Evolutionary conservation across 2,797 vertebrate genomes (phyloP).

Genomic region (Pipistrellus kuhlii): DNA sequence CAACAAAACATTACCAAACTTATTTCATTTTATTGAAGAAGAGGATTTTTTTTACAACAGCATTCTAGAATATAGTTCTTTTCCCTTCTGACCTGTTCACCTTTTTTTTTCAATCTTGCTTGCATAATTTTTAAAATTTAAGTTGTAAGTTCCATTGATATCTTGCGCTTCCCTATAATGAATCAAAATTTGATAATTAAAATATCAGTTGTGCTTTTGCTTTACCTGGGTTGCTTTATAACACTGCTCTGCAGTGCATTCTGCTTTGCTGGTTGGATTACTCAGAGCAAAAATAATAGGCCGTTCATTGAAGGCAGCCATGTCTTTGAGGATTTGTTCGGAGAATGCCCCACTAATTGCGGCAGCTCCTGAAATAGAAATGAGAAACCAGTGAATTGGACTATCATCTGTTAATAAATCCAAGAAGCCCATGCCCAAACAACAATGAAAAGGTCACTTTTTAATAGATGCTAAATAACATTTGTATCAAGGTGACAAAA

Average conservation of each 20-base stretch:
- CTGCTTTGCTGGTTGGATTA: constrained; percentile 99
- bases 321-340: constrained; percentile 93
- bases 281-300: constrained; percentile 99
- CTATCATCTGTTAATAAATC: neutral
- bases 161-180: neutral
- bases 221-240: constrained; percentile 95
- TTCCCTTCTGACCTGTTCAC: neutral
- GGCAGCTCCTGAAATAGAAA: constrained; percentile 92
- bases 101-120: constrained; percentile 8
- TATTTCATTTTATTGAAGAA: constrained; percentile 38
- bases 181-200: constrained; percentile 10
- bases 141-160: neutral
- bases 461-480: neutral
- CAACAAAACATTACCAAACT: constrained; percentile 1
- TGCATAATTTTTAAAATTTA: constrained; percentile 9
- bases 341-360: constrained; percentile 96
- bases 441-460: neutral
- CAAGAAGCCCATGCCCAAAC: neutral
- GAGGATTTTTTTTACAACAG: neutral
- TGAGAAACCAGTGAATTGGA: constrained; percentile 36
- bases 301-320: constrained; percentile 94
- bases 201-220: neutral
- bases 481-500: constrained; percentile 43
- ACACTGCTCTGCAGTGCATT: constrained; percentile 98
- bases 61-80: neutral